These are phyloP conservation scores for Molossus molossus DNA, from an alignment of 2,797 vertebrate species.

Conservation along the genomic window DNA sequence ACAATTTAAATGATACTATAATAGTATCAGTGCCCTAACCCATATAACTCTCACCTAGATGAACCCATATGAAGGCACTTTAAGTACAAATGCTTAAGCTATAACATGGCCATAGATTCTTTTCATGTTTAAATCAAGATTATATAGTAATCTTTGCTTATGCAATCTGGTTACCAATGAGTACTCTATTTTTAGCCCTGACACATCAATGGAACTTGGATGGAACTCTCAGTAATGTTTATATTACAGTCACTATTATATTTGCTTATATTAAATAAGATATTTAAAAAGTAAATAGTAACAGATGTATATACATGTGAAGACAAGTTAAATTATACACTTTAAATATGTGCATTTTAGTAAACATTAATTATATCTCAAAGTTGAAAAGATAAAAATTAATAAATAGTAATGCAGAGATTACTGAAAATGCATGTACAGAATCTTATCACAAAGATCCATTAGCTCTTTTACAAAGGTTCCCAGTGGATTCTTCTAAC, in stretches of 20 bases:
- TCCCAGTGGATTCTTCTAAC: neutral
- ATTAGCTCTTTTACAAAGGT: neutral
- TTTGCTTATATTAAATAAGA: constrained; percentile 8
- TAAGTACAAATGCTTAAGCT: neutral
- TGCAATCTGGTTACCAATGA: neutral
- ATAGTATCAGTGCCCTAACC: neutral
- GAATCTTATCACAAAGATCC: neutral
- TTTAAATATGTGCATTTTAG: neutral
- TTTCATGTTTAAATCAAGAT: neutral
- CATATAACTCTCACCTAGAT: neutral
- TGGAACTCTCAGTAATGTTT: neutral
- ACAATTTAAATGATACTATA: neutral
- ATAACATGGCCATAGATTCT: neutral
- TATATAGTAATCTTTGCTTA: neutral
- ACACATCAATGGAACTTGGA: neutral
- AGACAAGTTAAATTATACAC: neutral
- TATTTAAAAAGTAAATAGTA: neutral
- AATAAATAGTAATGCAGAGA: neutral
- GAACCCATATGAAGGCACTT: neutral
- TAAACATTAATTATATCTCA: neutral
- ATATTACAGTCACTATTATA: neutral
- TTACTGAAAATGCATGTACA: neutral
- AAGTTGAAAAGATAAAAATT: neutral
- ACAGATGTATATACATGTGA: neutral
- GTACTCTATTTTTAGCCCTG: neutral